A percentile compares a stretch with the other conserved stretches of the same genome.
phyloP scores from a whole-genome alignment of 2,113 vertebrate genomes.

The Carassius carassius region DNA sequence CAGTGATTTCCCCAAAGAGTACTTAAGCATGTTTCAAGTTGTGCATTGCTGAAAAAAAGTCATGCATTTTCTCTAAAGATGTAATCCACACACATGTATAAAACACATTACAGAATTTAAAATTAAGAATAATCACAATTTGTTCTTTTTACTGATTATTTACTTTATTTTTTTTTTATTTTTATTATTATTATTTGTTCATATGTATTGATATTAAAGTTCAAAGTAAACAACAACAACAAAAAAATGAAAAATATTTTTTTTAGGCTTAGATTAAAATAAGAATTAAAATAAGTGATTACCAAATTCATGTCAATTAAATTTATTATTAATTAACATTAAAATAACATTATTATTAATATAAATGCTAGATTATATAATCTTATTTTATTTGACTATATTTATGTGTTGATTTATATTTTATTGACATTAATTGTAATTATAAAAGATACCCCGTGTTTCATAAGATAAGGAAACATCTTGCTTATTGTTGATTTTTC shows the following conservation, averaged over 20 bases:
- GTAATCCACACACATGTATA: neutral
- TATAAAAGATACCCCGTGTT: neutral
- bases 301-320: neutral
- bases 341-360: neutral
- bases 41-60: neutral
- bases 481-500: neutral
- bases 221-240: neutral
- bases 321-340: no score
- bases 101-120: neutral
- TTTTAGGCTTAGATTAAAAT: no score
- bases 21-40: neutral
- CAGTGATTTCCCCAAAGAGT: conserved; percentile 4
- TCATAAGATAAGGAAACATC: neutral
- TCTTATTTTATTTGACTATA: neutral
- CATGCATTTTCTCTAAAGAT: neutral
- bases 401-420: neutral
- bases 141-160: neutral
- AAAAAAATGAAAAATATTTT: neutral
- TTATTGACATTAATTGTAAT: neutral
- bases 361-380: neutral
- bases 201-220: neutral
- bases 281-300: no score
- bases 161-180: neutral
- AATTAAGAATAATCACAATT: neutral
- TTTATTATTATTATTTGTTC: neutral